Evolutionary conservation across 2,797 vertebrate genomes (phyloP), one percentile per base, ranked within the genome.

Genomic region (Psittacula derbiana): DNA sequence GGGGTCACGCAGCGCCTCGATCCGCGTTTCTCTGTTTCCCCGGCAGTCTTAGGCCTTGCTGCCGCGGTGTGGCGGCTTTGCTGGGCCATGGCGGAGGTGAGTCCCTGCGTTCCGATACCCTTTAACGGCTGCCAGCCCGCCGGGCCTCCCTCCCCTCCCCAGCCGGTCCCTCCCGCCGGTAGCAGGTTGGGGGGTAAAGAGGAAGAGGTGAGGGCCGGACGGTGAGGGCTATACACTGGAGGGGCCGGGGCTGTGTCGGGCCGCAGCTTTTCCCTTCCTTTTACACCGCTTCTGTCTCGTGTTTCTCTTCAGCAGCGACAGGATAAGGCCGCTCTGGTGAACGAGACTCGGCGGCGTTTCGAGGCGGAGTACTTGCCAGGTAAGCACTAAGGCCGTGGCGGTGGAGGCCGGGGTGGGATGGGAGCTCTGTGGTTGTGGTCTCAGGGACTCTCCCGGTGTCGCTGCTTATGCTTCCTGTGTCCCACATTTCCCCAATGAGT

Each of bases 331-430:
- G 98, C 95, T 87, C 98, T 99, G 96, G 97, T 99, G 58, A 97
- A 97, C 67, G 99, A 99, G 94, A 98, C 96, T 8, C 98, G 99
- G 65, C 97, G 98, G 88, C 98, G 99, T 89, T 99, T 99, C 97
- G 98, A 98, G 92, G 97, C 98, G 38, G 99, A 99, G 86, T 98
- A 98, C 93, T 87, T 99, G 61, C 96, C 98, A 98, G 99, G 99
- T 99, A 72, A 95, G 98, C 84, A n/a, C 46, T 28, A 18, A 4
- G 30, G 33, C 41, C 23, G 55, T 36, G n/a, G 10, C 7, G 46
- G 66, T 5, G 27, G 50, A 3, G 38, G 33, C 2, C 36, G 17
- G 57, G 43, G 3, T 2, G 65, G 36, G 18, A 11, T 2, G 50
- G 24, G 66, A 4, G 57, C 17, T 21, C 23, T 2, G 1, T 8